phyloP scores from a whole-genome alignment of 92 coral and sea anemone genomes.

The Phenganax subtilis region DNA sequence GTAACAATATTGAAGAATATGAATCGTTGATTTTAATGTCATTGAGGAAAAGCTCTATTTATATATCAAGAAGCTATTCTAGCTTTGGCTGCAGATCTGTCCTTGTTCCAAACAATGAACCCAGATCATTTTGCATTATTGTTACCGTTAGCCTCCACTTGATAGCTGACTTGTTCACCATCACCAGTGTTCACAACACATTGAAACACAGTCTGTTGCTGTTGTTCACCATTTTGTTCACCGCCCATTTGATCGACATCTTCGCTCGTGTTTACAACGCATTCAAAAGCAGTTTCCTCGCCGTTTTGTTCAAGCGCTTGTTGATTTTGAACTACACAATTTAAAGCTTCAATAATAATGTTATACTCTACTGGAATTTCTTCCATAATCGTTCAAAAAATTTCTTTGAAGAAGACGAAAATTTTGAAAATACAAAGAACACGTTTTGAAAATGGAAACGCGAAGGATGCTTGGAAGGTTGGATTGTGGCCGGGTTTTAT shows the following conservation, averaged over 20 bases:
- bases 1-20: too few relatives aligned
- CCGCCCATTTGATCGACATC: background rate
- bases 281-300: slow-evolving; percentile 7
- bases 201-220: slow-evolving; percentile 12
- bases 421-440: background rate
- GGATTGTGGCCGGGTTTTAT: too few relatives aligned
- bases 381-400: slow-evolving; percentile 9
- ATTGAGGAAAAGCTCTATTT: too few relatives aligned
- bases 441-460: slow-evolving; percentile 10
- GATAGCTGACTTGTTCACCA: slow-evolving; percentile 1
- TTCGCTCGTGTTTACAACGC: slow-evolving; percentile 22
- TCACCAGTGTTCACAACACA: slow-evolving; percentile 11
- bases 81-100: too few relatives aligned
- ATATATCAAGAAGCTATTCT: too few relatives aligned
- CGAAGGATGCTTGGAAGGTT: background rate
- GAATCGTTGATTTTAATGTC: too few relatives aligned
- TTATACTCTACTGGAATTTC: slow-evolving; percentile 15
- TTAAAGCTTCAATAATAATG: slow-evolving; percentile 12
- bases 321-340: slow-evolving; percentile 11
- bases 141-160: background rate
- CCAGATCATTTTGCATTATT: too few relatives aligned
- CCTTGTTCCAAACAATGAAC: too few relatives aligned
- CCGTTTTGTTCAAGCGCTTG: slow-evolving; percentile 8
- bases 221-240: background rate
- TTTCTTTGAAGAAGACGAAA: slow-evolving; percentile 12